A percentile compares a stretch with the other conserved stretches of the same genome.
phyloP scores from a whole-genome alignment of 1,140 invertebrate species.

The Drosophila kanapiae region DNA sequence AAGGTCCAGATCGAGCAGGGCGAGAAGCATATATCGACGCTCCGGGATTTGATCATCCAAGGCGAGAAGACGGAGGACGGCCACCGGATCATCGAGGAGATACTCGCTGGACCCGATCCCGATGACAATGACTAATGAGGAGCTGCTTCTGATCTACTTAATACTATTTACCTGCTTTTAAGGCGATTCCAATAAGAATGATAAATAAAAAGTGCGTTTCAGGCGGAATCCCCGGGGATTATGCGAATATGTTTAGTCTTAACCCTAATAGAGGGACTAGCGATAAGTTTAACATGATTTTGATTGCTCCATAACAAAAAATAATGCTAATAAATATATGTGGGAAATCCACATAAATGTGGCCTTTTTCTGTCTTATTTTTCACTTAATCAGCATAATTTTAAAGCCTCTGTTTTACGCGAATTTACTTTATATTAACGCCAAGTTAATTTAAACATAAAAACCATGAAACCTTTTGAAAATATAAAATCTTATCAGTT shows the following conservation, averaged over 20 bases:
- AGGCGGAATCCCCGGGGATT: neutral
- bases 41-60: slow-evolving; percentile 64
- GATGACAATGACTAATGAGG: slow-evolving; percentile 69
- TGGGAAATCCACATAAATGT: neutral
- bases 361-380: neutral
- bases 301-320: neutral
- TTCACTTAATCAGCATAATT: neutral
- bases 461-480: too few relatives aligned
- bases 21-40: slow-evolving; percentile 54
- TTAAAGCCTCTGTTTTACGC: neutral
- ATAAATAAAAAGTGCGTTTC: neutral
- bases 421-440: neutral
- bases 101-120: slow-evolving; percentile 55
- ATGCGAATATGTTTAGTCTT: slow-evolving; percentile 5
- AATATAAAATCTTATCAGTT: slow-evolving; percentile 2
- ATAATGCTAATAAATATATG: slow-evolving; percentile 3
- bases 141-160: slow-evolving; percentile 66
- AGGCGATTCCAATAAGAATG: neutral
- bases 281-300: neutral
- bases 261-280: neutral
- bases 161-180: slow-evolving; percentile 75
- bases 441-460: neutral
- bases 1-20: slow-evolving; percentile 53
- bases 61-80: slow-evolving; percentile 66
- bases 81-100: slow-evolving; percentile 62